Conservation (phyloP, 2,888 invertebrate species). For the Chaitophorus viminalis region DNA sequence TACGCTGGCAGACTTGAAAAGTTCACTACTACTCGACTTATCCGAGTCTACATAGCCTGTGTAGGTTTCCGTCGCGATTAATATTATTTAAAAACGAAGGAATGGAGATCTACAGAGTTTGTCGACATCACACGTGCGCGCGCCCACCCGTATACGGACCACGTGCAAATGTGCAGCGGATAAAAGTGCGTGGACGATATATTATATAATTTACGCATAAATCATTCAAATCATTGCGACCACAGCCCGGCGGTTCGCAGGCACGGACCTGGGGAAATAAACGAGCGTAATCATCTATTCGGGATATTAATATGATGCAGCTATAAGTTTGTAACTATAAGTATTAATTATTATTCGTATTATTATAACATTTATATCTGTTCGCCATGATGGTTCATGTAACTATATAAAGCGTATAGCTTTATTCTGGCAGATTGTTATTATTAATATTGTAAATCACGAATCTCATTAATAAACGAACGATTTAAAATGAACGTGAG, state of each 20-base stretch:
- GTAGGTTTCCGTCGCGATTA: neutral
- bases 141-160: neutral
- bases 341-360: neutral
- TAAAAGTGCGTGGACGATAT: neutral
- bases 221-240: neutral
- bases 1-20: neutral
- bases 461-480: too few species aligned
- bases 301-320: neutral
- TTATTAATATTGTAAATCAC: too few species aligned
- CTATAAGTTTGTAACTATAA: neutral
- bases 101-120: neutral
- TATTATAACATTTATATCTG: too few species aligned
- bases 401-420: too few species aligned
- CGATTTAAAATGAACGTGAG: neutral
- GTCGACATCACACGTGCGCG: neutral
- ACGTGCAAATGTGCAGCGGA: neutral
- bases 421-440: too few species aligned
- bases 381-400: too few species aligned
- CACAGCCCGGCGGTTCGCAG: neutral
- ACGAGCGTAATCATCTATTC: neutral
- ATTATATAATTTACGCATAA: too few species aligned
- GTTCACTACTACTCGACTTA: neutral
- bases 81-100: neutral
- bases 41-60: too few species aligned
- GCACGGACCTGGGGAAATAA: neutral